These are phyloP conservation scores for Sorex fumeus DNA, from an alignment of 2,113 vertebrate species.

Conservation along the genomic window DNA sequence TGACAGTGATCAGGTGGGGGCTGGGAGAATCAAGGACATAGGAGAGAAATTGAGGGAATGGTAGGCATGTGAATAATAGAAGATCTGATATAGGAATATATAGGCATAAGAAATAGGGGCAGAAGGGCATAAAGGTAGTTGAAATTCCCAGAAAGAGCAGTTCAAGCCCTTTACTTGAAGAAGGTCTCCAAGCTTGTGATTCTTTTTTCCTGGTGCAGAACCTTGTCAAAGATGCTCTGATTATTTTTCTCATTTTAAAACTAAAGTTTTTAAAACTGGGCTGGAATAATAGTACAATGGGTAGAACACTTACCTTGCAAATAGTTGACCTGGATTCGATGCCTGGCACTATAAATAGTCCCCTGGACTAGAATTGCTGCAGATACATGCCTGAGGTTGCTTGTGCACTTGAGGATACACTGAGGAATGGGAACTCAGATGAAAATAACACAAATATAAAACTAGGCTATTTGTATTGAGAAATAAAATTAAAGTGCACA, in stretches of 20 bases:
- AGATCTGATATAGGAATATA: background rate
- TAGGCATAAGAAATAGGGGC: background rate
- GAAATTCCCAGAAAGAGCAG: background rate
- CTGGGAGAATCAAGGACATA: no score
- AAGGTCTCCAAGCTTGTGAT: slow-evolving; percentile 65
- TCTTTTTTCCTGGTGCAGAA: slow-evolving; percentile 78
- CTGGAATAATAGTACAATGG: no score
- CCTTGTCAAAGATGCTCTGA: slow-evolving; percentile 84
- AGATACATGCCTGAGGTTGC: slow-evolving; percentile 89
- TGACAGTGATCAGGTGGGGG: no score
- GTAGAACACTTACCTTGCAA: no score
- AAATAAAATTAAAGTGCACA: slow-evolving; percentile 85
- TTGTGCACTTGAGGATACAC: slow-evolving; percentile 90
- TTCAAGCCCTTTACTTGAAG: slow-evolving; percentile 28
- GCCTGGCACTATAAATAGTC: background rate
- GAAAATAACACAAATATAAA: slow-evolving; percentile 92
- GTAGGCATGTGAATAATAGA: background rate
- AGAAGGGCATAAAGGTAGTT: slow-evolving; percentile 21
- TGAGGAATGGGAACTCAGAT: slow-evolving; percentile 89
- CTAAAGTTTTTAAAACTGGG: slow-evolving; percentile 86
- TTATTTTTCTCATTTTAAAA: slow-evolving; percentile 72
- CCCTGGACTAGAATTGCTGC: slow-evolving; percentile 84
- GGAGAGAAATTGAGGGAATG: no score
- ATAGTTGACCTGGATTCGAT: background rate
- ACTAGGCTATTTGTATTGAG: slow-evolving; percentile 88